These are phyloP conservation scores for Callaeas wilsoni DNA, from an alignment of 2,113 vertebrate species.

Conservation along the genomic window DNA sequence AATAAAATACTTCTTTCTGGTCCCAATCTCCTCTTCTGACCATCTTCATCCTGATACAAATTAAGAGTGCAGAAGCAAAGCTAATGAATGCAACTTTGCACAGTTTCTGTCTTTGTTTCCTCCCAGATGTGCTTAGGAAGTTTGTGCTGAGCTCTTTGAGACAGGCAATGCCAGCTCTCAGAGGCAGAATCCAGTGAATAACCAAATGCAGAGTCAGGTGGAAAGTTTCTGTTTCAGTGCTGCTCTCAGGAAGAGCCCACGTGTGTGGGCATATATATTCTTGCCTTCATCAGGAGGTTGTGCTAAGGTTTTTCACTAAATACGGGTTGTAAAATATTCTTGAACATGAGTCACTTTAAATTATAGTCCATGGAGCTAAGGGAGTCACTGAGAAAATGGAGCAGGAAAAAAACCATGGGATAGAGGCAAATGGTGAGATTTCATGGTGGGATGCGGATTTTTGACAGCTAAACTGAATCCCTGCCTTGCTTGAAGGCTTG, in stretches of 20 bases:
- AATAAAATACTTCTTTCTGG: not conserved
- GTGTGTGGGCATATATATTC: not conserved
- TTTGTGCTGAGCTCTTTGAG: not conserved
- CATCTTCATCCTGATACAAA: not conserved
- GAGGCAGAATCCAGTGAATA: not conserved
- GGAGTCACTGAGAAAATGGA: slow-evolving; percentile 55
- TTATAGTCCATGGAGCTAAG: slow-evolving; percentile 1
- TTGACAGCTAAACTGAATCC: not conserved
- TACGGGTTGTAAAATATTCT: slow-evolving; percentile 40
- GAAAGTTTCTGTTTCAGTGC: not conserved
- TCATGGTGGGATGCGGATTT: not conserved
- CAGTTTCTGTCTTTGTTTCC: not conserved
- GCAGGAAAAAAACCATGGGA: not conserved
- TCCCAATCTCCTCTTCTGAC: not conserved
- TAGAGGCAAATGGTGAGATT: not conserved
- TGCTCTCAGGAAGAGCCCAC: not conserved
- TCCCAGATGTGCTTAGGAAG: not conserved
- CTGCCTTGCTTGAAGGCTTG: not conserved
- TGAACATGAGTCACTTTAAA: slow-evolving; percentile 49
- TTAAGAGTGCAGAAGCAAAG: not conserved
- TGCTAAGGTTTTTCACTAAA: slow-evolving; percentile 33
- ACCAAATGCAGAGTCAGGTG: not conserved
- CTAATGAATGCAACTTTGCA: not conserved
- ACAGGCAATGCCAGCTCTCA: not conserved
- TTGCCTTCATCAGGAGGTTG: slow-evolving; percentile 5